A percentile compares a stretch with the other conserved stretches of the same genome.
Evolutionary conservation across 2,797 vertebrate genomes (phyloP).

Genomic region (Fistularia commersonii): DNA sequence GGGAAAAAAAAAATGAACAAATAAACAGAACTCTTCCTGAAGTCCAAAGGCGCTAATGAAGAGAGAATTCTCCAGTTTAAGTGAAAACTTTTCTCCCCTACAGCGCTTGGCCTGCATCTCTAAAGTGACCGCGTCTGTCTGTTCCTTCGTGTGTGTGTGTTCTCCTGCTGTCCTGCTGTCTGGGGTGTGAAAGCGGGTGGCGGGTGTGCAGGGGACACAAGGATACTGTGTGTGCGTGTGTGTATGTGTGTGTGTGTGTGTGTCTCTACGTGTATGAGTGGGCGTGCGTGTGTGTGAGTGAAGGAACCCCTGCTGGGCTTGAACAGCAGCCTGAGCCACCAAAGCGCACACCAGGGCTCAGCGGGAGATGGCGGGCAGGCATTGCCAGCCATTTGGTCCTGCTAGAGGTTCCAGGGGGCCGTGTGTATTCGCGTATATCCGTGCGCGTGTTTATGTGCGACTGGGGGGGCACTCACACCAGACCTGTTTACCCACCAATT

Average conservation of each 20-base stretch:
- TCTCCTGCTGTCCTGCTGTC: slow-evolving; percentile 84
- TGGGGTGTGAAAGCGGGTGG: slow-evolving; percentile 84
- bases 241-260: slow-evolving; percentile 53
- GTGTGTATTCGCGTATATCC: slow-evolving; percentile 63
- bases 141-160: slow-evolving; percentile 74
- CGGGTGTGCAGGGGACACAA: slow-evolving; percentile 76
- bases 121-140: slow-evolving; percentile 86
- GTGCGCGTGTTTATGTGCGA: slow-evolving; percentile 34
- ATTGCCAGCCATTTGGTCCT: slow-evolving; percentile 85
- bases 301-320: slow-evolving; percentile 81
- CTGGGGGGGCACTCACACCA: slow-evolving; percentile 57
- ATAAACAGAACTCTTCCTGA: slow-evolving; percentile 73
- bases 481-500: slow-evolving; percentile 84
- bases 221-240: slow-evolving; percentile 62
- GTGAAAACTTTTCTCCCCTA: slow-evolving; percentile 83
- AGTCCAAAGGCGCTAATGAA: slow-evolving; percentile 78
- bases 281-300: slow-evolving; percentile 50
- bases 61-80: slow-evolving; percentile 77
- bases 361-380: slow-evolving; percentile 80
- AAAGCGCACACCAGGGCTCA: slow-evolving; percentile 82
- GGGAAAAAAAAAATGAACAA: slow-evolving; percentile 47
- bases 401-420: slow-evolving; percentile 79
- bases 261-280: slow-evolving; percentile 11
- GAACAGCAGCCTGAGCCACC: slow-evolving; percentile 85
- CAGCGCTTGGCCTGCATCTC: slow-evolving; percentile 81